Evolutionary conservation across 2,113 vertebrate genomes (phyloP).

Genomic region (Ornithorhynchus anatinus): DNA sequence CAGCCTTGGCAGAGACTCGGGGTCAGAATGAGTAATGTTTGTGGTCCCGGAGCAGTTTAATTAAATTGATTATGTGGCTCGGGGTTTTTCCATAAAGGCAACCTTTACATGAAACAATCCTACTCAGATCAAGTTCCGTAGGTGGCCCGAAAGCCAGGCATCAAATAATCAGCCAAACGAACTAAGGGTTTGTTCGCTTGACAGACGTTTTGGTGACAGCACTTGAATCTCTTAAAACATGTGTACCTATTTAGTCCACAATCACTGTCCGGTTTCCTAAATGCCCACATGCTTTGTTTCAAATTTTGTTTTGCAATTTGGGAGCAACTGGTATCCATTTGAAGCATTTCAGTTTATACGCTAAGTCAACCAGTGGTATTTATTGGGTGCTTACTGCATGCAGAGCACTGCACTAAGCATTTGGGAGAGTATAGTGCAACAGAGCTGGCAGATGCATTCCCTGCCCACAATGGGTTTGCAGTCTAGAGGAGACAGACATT

Average conservation of each 20-base stretch:
- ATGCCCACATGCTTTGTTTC: background rate
- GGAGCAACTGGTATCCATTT: background rate
- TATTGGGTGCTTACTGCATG: too few species aligned
- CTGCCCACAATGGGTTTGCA: too few species aligned
- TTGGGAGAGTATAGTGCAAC: too few species aligned
- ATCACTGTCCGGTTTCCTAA: background rate
- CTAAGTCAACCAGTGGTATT: too few species aligned
- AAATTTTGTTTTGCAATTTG: background rate
- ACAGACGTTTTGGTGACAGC: background rate
- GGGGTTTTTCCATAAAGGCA: background rate
- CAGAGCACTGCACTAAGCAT: too few species aligned
- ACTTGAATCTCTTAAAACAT: background rate
- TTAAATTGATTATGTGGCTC: background rate
- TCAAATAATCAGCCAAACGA: too few species aligned
- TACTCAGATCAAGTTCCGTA: background rate
- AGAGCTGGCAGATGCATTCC: too few species aligned
- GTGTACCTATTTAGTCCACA: background rate
- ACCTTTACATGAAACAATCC: background rate
- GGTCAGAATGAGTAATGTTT: too few species aligned
- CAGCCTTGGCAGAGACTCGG: too few species aligned
- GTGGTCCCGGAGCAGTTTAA: background rate
- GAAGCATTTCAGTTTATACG: too few species aligned
- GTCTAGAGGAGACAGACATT: too few species aligned
- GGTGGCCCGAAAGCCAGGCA: background rate
- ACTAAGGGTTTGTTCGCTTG: too few species aligned